Evolutionary conservation across 2,797 vertebrate species (phyloP).

Genomic region (Rhinatrema bivittatum): DNA sequence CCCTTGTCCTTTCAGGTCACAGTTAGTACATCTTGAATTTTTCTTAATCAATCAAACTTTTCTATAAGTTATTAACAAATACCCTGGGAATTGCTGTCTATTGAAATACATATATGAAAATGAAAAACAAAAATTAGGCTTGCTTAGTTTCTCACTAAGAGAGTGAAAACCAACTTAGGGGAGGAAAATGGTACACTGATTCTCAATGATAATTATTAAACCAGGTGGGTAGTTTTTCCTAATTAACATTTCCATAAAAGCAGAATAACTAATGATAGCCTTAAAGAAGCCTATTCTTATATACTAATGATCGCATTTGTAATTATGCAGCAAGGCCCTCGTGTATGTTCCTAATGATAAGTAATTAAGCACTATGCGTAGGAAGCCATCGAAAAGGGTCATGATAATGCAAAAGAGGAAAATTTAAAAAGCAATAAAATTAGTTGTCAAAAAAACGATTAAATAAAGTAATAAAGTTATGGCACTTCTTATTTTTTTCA

Average conservation of each 20-base stretch:
- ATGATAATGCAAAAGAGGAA: conserved; percentile 58
- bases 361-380: conserved; percentile 70
- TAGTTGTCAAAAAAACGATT: conserved; percentile 58
- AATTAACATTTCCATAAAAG: conserved; percentile 74
- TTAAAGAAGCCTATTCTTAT: conserved; percentile 64
- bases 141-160: no score
- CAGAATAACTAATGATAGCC: conserved; percentile 72
- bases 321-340: conserved; percentile 68
- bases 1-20: no score
- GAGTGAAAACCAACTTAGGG: no score
- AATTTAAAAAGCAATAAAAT: conserved; percentile 72
- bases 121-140: no score
- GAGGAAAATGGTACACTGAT: no score
- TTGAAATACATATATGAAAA: no score
- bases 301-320: conserved; percentile 75
- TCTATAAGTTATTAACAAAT: no score
- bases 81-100: no score
- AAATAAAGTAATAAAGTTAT: conserved; percentile 47
- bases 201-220: conserved; percentile 74
- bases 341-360: conserved; percentile 73
- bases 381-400: conserved; percentile 66
- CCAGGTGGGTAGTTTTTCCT: conserved; percentile 73
- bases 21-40: no score
- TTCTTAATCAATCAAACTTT: no score
- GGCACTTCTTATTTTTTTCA: no score